phyloP scores from a whole-genome alignment of 2,888 invertebrate genomes.

The Hemicrepidius hirtus region DNA sequence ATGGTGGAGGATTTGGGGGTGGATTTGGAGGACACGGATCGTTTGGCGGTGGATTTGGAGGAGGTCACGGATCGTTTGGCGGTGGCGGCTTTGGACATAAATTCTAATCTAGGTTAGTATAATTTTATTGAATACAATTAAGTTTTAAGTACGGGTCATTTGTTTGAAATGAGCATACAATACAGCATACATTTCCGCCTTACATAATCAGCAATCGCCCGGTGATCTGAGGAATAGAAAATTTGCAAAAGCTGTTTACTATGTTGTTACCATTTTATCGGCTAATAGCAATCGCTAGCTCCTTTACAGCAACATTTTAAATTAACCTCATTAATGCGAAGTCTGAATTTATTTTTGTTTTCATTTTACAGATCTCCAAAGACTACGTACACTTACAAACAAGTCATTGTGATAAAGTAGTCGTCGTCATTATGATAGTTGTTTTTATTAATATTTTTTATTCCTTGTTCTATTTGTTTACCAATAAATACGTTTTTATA shows the following conservation, averaged over 20 bases:
- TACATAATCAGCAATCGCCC: not conserved
- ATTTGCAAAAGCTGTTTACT: slow-evolving; percentile 4
- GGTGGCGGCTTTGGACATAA: slow-evolving; percentile 39
- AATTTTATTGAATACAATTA: no score
- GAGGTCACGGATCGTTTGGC: no score
- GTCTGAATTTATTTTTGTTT: not conserved
- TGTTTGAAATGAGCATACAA: not conserved
- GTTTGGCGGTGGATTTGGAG: slow-evolving; percentile 25
- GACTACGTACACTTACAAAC: not conserved
- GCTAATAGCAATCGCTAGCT: not conserved
- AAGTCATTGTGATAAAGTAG: not conserved
- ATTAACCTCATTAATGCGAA: not conserved
- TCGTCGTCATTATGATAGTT: not conserved
- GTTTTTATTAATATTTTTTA: not conserved
- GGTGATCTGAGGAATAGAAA: not conserved
- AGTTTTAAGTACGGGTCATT: not conserved
- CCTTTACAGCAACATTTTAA: not conserved
- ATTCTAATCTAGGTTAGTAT: slow-evolving; percentile 23
- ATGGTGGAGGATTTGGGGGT: slow-evolving; percentile 42
- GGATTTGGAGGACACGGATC: slow-evolving; percentile 37
- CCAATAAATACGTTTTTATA: not conserved
- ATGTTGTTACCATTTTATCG: not conserved
- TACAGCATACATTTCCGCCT: slow-evolving; percentile 5
- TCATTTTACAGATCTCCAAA: not conserved
- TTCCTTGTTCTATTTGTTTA: slow-evolving; percentile 1